Evolutionary conservation across 2,797 vertebrate genomes (phyloP).

Genomic region (Glyptemys insculpta): DNA sequence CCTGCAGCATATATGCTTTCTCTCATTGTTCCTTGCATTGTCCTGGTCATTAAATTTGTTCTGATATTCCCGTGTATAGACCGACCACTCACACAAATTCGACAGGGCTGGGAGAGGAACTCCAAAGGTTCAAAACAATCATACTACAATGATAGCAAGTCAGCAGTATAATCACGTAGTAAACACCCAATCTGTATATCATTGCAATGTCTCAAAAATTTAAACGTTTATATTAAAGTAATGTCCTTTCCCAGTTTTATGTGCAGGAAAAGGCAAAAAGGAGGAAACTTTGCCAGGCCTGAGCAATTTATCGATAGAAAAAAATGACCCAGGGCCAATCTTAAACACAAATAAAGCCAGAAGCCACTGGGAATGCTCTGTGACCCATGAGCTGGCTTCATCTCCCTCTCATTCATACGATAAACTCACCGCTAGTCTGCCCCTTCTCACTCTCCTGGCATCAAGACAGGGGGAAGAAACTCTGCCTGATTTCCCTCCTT

Average conservation of each 20-base stretch:
- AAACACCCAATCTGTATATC: background rate
- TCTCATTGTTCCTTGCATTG: slow-evolving; percentile 87
- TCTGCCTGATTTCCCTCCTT: background rate
- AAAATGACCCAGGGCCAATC: background rate
- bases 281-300: background rate
- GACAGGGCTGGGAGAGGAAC: slow-evolving; percentile 91
- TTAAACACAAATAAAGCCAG: background rate
- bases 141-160: slow-evolving; percentile 55
- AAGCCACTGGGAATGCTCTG: background rate
- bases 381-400: background rate
- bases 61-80: slow-evolving; percentile 92
- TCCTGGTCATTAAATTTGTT: slow-evolving; percentile 88
- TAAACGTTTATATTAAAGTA: background rate
- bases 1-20: slow-evolving; percentile 86
- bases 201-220: background rate
- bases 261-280: background rate
- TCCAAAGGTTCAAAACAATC: slow-evolving; percentile 26
- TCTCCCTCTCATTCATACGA: background rate
- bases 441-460: background rate
- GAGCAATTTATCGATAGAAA: background rate
- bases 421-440: background rate
- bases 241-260: background rate
- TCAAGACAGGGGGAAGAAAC: background rate
- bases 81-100: slow-evolving; percentile 85
- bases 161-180: slow-evolving; percentile 70